Conservation (phyloP, 2,113 vertebrate species). For the Varanus salvator region DNA sequence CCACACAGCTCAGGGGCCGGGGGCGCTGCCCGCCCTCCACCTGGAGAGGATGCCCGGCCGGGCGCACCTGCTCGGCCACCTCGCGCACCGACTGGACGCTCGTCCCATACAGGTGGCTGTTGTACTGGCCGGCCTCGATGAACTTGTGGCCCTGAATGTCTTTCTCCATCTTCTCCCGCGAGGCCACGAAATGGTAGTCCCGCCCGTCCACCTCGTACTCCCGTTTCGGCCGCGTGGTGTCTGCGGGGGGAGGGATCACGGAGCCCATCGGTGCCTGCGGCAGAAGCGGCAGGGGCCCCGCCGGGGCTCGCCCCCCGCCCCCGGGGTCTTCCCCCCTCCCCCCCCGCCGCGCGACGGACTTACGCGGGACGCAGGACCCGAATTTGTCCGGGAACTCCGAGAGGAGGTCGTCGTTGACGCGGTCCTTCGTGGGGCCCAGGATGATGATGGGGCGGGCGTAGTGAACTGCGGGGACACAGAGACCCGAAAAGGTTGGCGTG, state of each 20-base stretch:
- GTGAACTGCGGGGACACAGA: slow-evolving; percentile 81
- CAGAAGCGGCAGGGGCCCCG: not conserved
- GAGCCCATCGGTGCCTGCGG: not conserved
- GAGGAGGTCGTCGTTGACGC: slow-evolving; percentile 92
- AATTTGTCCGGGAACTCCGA: slow-evolving; percentile 96
- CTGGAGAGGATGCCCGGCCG: not conserved
- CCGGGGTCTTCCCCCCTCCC: not conserved
- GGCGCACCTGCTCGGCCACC: slow-evolving; percentile 89
- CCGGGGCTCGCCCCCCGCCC: not conserved
- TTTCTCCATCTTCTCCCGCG: slow-evolving; percentile 94
- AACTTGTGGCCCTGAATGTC: slow-evolving; percentile 94
- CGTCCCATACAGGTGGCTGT: slow-evolving; percentile 93
- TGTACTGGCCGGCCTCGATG: slow-evolving; percentile 94
- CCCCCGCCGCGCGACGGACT: slow-evolving; percentile 64
- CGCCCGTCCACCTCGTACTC: slow-evolving; percentile 94
- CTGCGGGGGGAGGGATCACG: slow-evolving; percentile 61
- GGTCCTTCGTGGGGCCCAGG: slow-evolving; percentile 92
- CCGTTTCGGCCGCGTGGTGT: slow-evolving; percentile 91
- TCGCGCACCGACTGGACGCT: slow-evolving; percentile 92
- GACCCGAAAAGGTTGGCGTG: too few species aligned
- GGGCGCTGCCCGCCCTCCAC: too few species aligned
- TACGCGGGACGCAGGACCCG: slow-evolving; percentile 92
- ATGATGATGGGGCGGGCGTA: slow-evolving; percentile 94
- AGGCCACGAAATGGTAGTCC: slow-evolving; percentile 94
- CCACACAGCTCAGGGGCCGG: not conserved